Conservation (phyloP, 2,797 vertebrate species). For the Oophaga sylvatica region DNA sequence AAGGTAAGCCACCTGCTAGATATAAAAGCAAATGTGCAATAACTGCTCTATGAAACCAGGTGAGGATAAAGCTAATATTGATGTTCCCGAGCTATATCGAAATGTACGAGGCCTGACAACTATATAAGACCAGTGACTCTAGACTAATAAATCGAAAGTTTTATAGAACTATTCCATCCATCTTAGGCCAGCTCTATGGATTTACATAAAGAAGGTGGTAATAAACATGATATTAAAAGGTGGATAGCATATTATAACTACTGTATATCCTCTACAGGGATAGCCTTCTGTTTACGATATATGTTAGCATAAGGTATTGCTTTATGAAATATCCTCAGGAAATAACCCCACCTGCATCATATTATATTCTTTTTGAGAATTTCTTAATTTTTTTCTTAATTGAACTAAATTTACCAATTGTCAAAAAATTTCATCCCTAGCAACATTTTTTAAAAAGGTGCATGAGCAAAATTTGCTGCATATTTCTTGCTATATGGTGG, state of each 20-base stretch:
- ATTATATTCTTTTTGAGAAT: too few relatives aligned
- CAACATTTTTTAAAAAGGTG: too few relatives aligned
- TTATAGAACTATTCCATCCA: not conserved
- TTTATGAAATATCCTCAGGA: too few relatives aligned
- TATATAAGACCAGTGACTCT: not conserved
- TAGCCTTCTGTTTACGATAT: too few relatives aligned
- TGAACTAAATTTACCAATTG: too few relatives aligned
- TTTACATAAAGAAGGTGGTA: not conserved
- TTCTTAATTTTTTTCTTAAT: too few relatives aligned
- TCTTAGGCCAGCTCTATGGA: not conserved
- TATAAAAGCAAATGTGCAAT: conserved; percentile 16
- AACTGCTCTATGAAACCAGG: not conserved
- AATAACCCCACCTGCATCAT: too few relatives aligned
- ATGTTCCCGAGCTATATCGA: not conserved
- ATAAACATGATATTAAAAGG: too few relatives aligned
- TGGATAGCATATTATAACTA: not conserved
- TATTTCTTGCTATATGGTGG: too few relatives aligned
- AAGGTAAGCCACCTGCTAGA: conserved; percentile 35
- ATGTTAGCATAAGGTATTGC: too few relatives aligned
- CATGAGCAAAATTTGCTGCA: too few relatives aligned
- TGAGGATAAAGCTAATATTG: conserved; percentile 22
- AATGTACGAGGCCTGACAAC: not conserved
- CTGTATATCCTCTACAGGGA: not conserved
- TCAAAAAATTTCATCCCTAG: too few relatives aligned
- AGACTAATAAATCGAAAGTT: not conserved